Conservation (phyloP, 23 tunicate genomes). For the Oikopleura dioica region DNA sequence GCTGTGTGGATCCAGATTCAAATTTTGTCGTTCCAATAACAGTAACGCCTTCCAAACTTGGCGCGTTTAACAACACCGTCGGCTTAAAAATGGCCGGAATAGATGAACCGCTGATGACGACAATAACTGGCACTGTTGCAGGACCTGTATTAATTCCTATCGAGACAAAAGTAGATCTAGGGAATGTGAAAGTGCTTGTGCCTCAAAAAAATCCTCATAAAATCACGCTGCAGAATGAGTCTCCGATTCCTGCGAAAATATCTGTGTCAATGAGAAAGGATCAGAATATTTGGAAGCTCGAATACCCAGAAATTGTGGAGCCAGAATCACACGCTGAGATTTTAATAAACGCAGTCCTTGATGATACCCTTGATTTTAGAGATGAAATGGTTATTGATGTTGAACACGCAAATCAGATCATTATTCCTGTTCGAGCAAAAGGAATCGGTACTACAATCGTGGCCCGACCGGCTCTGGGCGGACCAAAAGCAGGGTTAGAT, state of each 20-base stretch:
- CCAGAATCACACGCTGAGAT: neutral
- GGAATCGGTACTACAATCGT: slow-evolving; percentile 66
- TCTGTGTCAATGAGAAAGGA: neutral
- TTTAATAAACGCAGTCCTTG: neutral
- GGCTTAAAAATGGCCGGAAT: neutral
- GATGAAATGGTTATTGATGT: neutral
- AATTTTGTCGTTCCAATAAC: neutral
- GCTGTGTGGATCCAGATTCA: neutral
- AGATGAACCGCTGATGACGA: neutral
- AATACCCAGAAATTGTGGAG: neutral
- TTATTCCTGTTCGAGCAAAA: slow-evolving; percentile 44
- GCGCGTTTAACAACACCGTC: neutral
- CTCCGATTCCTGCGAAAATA: neutral
- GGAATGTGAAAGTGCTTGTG: neutral
- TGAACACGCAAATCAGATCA: slow-evolving; percentile 9
- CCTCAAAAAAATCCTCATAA: too few relatives aligned
- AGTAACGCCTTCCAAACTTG: neutral
- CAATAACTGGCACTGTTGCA: neutral
- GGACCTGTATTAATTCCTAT: neutral
- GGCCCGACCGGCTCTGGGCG: slow-evolving; percentile 33
- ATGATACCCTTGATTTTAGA: neutral
- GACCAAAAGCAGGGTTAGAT: slow-evolving; percentile 18
- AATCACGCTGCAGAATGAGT: neutral
- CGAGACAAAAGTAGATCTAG: neutral
- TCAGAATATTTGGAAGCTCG: neutral